Conservation (phyloP, 2,888 invertebrate species). For the Pheosia tremula region DNA sequence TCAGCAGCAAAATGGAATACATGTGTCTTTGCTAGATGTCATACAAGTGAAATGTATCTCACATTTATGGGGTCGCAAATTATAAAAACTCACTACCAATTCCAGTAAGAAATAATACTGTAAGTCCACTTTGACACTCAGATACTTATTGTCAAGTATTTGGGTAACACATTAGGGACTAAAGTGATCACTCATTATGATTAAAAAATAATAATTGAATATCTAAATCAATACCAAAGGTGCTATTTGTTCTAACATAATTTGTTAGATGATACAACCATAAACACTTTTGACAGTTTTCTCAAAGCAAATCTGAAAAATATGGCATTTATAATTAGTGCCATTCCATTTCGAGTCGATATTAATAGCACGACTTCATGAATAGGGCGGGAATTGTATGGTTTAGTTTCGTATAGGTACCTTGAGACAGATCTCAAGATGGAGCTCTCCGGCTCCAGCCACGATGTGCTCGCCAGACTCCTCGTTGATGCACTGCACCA, state of each 20-base stretch:
- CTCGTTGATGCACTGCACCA: constrained; percentile 99
- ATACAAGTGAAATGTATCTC: constrained; percentile 52
- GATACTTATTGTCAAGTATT: constrained; percentile 65
- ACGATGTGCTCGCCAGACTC: constrained; percentile 99
- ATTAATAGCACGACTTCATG: too few relatives aligned
- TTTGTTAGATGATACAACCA: too few relatives aligned
- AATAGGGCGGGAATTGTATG: too few relatives aligned
- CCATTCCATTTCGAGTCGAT: too few relatives aligned
- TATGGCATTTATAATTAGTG: too few relatives aligned
- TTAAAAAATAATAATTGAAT: too few relatives aligned
- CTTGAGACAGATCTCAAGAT: constrained; percentile 99
- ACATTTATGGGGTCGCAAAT: constrained; percentile 69
- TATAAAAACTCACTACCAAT: constrained; percentile 65
- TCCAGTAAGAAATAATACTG: constrained; percentile 68
- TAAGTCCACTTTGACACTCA: constrained; percentile 83
- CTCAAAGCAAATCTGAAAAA: too few relatives aligned
- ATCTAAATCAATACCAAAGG: too few relatives aligned
- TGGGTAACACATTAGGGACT: constrained; percentile 77
- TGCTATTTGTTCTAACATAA: too few relatives aligned
- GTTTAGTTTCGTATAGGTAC: constrained; percentile 38
- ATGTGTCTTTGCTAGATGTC: too few relatives aligned
- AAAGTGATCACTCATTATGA: not conserved
- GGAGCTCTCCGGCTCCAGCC: constrained; percentile 99
- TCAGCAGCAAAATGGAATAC: too few relatives aligned
- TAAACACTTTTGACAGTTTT: too few relatives aligned